Evolutionary conservation across 2,888 invertebrate species (phyloP).

Genomic region (Perizoma flavofasciatum): DNA sequence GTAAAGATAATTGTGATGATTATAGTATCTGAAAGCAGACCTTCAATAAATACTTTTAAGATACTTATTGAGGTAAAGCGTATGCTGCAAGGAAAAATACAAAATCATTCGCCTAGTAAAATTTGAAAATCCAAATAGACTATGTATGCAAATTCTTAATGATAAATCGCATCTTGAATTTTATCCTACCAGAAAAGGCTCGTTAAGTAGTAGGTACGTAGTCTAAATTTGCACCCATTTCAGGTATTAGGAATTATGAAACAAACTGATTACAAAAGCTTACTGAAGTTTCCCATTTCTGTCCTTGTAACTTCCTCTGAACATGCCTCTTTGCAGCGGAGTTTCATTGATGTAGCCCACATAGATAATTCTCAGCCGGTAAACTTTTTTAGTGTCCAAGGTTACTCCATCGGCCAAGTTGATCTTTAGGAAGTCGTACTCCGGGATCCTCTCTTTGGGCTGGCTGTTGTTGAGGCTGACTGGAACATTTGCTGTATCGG

Average conservation of each 20-base stretch:
- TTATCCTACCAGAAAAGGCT: no score
- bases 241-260: background rate
- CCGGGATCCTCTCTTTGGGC: conserved; percentile 55
- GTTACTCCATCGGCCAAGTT: conserved; percentile 56
- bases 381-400: conserved; percentile 50
- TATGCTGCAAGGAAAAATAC: no score
- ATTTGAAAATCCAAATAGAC: no score
- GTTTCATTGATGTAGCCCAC: conserved; percentile 76
- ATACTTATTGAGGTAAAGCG: no score
- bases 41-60: no score
- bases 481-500: conserved; percentile 39
- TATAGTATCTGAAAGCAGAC: no score
- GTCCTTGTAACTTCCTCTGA: conserved; percentile 68
- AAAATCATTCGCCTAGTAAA: no score
- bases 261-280: conserved; percentile 37
- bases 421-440: conserved; percentile 65
- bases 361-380: conserved; percentile 57
- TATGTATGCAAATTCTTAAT: no score
- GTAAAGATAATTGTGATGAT: conserved; percentile 22
- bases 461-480: conserved; percentile 43
- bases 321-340: conserved; percentile 72
- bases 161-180: no score
- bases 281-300: conserved; percentile 58
- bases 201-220: no score
- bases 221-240: no score